Conservation (phyloP, 2,797 vertebrate species). For the Lepilemur septentrionalis region DNA sequence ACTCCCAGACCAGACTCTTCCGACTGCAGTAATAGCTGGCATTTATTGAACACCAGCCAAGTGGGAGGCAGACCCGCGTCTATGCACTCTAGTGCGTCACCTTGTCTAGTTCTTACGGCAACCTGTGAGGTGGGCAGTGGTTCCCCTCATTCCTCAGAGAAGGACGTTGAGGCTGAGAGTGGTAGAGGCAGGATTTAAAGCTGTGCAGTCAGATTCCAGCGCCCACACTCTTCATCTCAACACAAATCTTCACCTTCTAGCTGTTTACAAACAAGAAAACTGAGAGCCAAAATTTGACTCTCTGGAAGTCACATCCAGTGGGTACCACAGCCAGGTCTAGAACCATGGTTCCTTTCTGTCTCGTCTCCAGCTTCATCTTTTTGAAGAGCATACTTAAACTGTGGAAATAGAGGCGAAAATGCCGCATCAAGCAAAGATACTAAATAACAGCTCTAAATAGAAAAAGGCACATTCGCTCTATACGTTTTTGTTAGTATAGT, state of each 20-base stretch:
- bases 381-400: neutral
- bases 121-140: too few relatives aligned
- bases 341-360: neutral
- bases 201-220: accelerated
- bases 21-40: accelerated
- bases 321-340: too few relatives aligned
- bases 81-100: accelerated
- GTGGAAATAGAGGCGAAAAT: neutral
- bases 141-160: neutral
- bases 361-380: neutral
- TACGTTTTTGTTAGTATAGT: neutral
- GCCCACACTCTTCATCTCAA: neutral
- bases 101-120: neutral
- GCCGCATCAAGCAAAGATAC: neutral
- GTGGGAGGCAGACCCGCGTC: neutral
- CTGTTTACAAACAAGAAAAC: neutral
- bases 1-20: neutral
- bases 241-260: neutral
- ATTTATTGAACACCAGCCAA: neutral
- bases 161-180: neutral
- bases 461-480: neutral
- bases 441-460: neutral
- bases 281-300: neutral
- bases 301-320: accelerated
- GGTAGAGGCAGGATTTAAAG: neutral